Conservation (phyloP, 2,113 vertebrate species). For the Oryzias woworae region DNA sequence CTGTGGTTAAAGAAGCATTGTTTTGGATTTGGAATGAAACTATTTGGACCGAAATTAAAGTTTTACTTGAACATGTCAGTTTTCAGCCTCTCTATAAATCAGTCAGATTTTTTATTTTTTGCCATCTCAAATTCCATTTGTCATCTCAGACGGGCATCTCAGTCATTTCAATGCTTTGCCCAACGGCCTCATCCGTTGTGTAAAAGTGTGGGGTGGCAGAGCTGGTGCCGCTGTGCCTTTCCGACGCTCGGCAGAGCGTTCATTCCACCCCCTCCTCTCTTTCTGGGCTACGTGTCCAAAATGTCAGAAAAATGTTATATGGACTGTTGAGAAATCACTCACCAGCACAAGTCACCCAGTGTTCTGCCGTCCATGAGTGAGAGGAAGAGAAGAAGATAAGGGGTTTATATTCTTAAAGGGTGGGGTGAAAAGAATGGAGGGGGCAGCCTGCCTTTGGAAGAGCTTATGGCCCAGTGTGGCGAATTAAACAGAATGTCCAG, state of each 20-base stretch:
- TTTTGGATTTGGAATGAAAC: slow-evolving; percentile 30
- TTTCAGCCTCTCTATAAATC: slow-evolving; percentile 17
- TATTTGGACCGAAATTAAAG: not conserved
- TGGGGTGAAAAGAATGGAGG: slow-evolving; percentile 47
- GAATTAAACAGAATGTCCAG: slow-evolving; percentile 81
- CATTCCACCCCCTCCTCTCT: slow-evolving; percentile 60
- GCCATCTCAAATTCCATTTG: slow-evolving; percentile 5
- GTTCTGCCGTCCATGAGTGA: slow-evolving; percentile 65
- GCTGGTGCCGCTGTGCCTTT: slow-evolving; percentile 27
- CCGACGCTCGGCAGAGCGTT: slow-evolving; percentile 51
- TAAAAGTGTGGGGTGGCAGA: slow-evolving; percentile 42
- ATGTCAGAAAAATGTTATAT: slow-evolving; percentile 78
- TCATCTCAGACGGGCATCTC: slow-evolving; percentile 49
- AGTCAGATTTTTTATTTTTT: too few relatives aligned
- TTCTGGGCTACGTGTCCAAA: slow-evolving; percentile 73
- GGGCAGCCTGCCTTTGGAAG: slow-evolving; percentile 67
- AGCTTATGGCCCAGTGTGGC: slow-evolving; percentile 78
- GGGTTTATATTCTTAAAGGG: slow-evolving; percentile 76
- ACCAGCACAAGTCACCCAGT: slow-evolving; percentile 75
- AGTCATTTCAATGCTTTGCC: slow-evolving; percentile 61
- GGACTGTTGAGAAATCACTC: slow-evolving; percentile 79
- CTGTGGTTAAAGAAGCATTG: slow-evolving; percentile 48
- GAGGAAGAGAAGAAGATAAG: slow-evolving; percentile 71
- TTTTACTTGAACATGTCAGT: not conserved
- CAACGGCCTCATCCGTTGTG: slow-evolving; percentile 32